Evolutionary conservation across 2,113 vertebrate species (phyloP), one percentile per base, ranked within the genome.

Genomic region (pig (Sus scrofa)): DNA sequence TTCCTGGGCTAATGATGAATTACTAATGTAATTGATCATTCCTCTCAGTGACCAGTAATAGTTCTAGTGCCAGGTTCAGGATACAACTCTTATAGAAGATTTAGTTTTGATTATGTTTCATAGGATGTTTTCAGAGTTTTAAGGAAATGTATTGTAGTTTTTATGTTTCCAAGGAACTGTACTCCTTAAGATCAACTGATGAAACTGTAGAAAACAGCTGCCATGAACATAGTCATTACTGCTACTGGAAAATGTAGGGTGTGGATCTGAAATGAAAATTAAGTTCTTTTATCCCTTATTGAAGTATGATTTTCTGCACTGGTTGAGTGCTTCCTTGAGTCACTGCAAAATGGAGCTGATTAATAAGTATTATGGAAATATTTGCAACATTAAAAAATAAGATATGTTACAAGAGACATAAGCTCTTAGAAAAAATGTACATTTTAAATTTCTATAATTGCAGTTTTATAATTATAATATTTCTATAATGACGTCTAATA

Each of bases 81-180:
- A 63, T 34, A 44, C 3, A 37, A 39, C 71, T 26, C 19, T 94
- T 98, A 94, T 67, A 97, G 95, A 98, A 97, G 98, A 98, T 98
- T 98, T 98, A 97, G 96, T 98, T 98, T 97, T 98, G 97, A 98
- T 96, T 97, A 95, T 86, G 87, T 97, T 97, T 98, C 89, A 97
- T 91, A n/a, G n/a, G n/a, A 96, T 96, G 95, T 96, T 98, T 97
- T 95, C 96, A 97, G 74, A 91, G 70, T 97, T 98, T 96, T 97
- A 74, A 96, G 87, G 91, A 79, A 98, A 98, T 94, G 79, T 95
- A 95, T 88, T 94, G 77, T 97, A 93, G 54, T 96, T 97, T 97
- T 98, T 97, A 78, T 97, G 89, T 98, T 98, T 98, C 95, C 91
- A 96, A 91, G 85, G 54, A 79, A 95, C 8, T 24, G 26, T 44